A percentile compares a stretch with the other conserved stretches of the same genome.
phyloP scores from a whole-genome alignment of 2,113 vertebrate genomes.

The Calidris pygmaea region DNA sequence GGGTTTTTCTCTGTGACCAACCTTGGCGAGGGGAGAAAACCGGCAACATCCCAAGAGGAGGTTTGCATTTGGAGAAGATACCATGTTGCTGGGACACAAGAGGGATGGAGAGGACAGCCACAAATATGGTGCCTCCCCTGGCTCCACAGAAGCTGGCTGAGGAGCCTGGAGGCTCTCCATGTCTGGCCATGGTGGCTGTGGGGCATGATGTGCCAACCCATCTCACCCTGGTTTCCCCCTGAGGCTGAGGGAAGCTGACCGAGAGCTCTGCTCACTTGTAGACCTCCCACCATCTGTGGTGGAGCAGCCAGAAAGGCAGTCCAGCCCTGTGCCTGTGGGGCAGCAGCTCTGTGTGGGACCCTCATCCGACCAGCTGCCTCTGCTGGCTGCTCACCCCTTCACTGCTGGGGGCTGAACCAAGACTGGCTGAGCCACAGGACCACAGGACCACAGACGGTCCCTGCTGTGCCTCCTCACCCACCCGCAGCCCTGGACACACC shows the following conservation, averaged over 20 bases:
- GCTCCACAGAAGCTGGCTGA: neutral
- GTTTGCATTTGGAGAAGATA: neutral
- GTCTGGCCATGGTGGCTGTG: fast-evolving
- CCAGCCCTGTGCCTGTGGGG: fast-evolving
- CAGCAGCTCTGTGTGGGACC: neutral
- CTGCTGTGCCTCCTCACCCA: fast-evolving
- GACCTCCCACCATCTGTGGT: fast-evolving
- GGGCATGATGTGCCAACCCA: fast-evolving
- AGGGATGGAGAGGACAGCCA: neutral
- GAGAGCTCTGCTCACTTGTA: fast-evolving
- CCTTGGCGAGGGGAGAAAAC: neutral
- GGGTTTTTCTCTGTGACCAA: neutral
- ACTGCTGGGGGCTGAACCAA: fast-evolving
- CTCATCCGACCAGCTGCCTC: fast-evolving
- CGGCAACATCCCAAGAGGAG: neutral
- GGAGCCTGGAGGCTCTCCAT: neutral
- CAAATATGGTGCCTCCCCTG: neutral
- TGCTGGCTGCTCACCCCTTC: neutral
- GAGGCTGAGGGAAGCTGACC: neutral
- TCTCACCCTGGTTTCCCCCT: fast-evolving
- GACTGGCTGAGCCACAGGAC: fast-evolving
- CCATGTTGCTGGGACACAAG: fast-evolving
- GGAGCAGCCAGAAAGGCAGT: neutral
- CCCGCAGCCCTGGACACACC: neutral
- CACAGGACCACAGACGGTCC: neutral